Conservation (phyloP, 2,113 vertebrate species). For the Cololabis saira region DNA sequence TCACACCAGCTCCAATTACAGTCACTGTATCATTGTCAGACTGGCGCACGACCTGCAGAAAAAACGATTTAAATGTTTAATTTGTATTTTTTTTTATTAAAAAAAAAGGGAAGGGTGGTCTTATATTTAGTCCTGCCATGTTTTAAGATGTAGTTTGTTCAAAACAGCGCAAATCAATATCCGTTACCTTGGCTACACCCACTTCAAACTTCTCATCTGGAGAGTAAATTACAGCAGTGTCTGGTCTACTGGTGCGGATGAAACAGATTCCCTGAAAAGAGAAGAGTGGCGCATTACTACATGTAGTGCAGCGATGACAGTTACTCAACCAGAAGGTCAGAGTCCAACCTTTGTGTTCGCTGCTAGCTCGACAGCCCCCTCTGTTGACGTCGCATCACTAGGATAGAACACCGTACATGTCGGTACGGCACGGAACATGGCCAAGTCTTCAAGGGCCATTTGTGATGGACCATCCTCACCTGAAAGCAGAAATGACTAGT, state of each 20-base stretch:
- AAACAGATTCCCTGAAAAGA: constrained; percentile 86
- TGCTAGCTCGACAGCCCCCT: constrained; percentile 83
- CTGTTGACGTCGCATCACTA: constrained; percentile 85
- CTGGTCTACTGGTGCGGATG: constrained; percentile 84
- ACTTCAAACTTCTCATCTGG: constrained; percentile 86
- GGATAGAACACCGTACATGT: constrained; percentile 90
- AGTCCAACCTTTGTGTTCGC: constrained; percentile 84
- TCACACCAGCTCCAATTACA: constrained; percentile 87
- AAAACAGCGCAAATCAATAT: too few relatives aligned
- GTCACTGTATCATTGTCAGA: constrained; percentile 82
- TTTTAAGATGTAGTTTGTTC: not conserved
- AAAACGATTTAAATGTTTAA: not conserved
- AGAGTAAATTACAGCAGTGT: constrained; percentile 82
- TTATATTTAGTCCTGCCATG: not conserved
- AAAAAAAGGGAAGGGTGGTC: not conserved
- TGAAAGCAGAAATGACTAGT: constrained; percentile 44
- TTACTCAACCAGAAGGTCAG: not conserved
- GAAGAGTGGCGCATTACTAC: not conserved
- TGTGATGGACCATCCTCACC: constrained; percentile 89
- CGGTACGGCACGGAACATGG: constrained; percentile 90
- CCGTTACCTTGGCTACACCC: constrained; percentile 85
- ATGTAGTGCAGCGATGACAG: not conserved
- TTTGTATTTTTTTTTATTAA: too few relatives aligned
- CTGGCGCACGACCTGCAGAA: constrained; percentile 82
- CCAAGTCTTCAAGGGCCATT: constrained; percentile 90